Base-by-base conservation (phyloP, 2,113 vertebrate genomes). In the Taurulus bubalis region DNA sequence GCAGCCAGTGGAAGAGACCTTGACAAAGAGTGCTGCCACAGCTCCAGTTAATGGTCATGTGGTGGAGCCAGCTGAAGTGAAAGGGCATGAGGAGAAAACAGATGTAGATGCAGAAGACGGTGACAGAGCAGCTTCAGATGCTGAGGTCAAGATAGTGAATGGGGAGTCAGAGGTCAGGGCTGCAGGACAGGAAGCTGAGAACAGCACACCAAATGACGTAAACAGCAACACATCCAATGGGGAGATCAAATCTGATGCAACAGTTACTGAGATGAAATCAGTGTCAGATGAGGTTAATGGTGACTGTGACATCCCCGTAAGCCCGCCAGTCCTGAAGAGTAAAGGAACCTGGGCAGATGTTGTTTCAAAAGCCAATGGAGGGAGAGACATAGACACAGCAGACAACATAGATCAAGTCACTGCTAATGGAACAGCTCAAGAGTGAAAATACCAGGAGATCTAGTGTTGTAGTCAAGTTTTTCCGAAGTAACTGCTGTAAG, bases 311-410 rank as follows among this genome's bases (percentile, higher is more conserved):
- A 12, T 49, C 15, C 10, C 28, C 7, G 14, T 53, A 6, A 88
- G 73, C 71, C 83, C 87, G 12, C 47, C 84, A 4, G 78, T 42
- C 38, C 81, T 85, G 9, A 90, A 87, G 45, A 90, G 77, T 71
- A 85, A 89, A 47, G 78, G 71, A 26, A 90, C 79, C 5, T 91
- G 89, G 83, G 89, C 85, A 22, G 88, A 86, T 75, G 70, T 91
- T 36, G 86, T 89, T 45, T 88, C 93, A 47, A 93, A 93, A 55
- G 53, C 65, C 55, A 93, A 87, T 28, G 86, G 85, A 73, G 56
- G 28, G 26, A 18, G 15, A 6, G 47, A 32, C 68, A 79, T 24
- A 82, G 32, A 53, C 70, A 32, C 66, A 55, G 64, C 32, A 3
- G 82, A 81, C 55, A 91, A 84, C 24, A 77, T 71, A 72, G 81